Evolutionary conservation across 2,888 invertebrate genomes (phyloP), one percentile per base, ranked within the genome.

Genomic region (Drosophila neoperkinsi): DNA sequence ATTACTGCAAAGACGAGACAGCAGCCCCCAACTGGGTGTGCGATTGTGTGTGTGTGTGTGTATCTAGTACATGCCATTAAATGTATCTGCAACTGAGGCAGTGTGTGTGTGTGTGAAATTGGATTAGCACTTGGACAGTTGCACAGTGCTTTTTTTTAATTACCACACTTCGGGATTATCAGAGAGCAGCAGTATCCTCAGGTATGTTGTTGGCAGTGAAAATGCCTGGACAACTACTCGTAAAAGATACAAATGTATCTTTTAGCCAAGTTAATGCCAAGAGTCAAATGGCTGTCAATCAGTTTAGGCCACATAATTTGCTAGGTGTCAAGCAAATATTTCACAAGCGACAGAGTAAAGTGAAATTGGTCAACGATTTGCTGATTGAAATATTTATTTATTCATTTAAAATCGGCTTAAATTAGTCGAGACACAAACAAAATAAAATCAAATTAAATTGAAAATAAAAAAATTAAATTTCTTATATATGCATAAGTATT

Each of bases 121-220:
- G 86, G 90, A 88, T 90, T 86, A 90, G 81, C 46, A 46, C 81
- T 78, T 65, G 78, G 81, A 76, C 85, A 73, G 82, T 84, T 79
- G 90, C 79, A 84, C 68, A 77, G 62, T 71, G 73, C 46, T 70
- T 73, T 83, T 78, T 89, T 87, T 89, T 80, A 85, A 82, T 84
- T 84, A 89, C 82, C 77, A 76, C 57, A 64, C 61, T 62, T 67
- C 73, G 77, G 77, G 77, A 77, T 81, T 77, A 77, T 55, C 81
- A 66, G 28, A 38, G 38, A 53, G 38, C 74, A 46, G 50, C 62
- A 51, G 31, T n/a, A 63, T 21, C 49, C 21, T 60, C 70, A 77
- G 78, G 77, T 74, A 67, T 64, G 71, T 77, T 25, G 18, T 34
- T 67, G 51, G 66, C 67, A 59, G 25, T 57, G 51, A 56, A 51